Percentiles rank a stretch among this genome's conserved stretches.
Conservation (phyloP, 2,113 vertebrate species). For the Hemiprocne comata region DNA sequence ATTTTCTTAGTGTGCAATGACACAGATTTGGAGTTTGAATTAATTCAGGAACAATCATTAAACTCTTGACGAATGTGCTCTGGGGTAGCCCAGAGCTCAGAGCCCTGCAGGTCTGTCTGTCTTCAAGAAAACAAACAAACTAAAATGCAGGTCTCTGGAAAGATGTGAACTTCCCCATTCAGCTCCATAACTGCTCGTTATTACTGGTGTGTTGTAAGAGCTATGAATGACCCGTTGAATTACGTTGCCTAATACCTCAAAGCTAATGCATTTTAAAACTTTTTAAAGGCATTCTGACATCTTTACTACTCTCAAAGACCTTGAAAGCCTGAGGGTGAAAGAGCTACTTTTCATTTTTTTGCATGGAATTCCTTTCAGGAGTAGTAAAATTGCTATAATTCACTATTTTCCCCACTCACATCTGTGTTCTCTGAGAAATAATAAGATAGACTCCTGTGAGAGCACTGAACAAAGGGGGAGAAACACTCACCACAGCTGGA, state of each 20-base stretch:
- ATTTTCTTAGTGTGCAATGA: neutral
- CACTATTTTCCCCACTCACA: neutral
- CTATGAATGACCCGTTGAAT: neutral
- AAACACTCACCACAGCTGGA: neutral
- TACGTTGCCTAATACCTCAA: neutral
- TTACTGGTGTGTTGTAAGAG: neutral
- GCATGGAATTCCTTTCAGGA: neutral
- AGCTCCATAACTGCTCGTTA: neutral
- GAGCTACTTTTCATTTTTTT: neutral
- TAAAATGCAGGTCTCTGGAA: neutral
- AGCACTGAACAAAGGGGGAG: neutral
- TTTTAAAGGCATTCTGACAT: neutral
- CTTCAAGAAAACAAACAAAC: neutral
- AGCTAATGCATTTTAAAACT: neutral
- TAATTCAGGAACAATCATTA: neutral
- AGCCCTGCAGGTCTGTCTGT: neutral
- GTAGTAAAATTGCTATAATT: neutral
- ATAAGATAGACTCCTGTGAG: neutral
- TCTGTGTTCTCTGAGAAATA: neutral
- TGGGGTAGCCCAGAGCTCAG: neutral
- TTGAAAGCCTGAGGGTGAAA: neutral
- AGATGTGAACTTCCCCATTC: neutral
- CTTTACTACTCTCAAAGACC: neutral
- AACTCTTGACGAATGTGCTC: neutral
- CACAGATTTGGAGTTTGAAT: constrained; percentile 1